A percentile compares a stretch with the other conserved stretches of the same genome.
phyloP scores from a whole-genome alignment of 2,888 invertebrate species.

The Mythimna ferrago region DNA sequence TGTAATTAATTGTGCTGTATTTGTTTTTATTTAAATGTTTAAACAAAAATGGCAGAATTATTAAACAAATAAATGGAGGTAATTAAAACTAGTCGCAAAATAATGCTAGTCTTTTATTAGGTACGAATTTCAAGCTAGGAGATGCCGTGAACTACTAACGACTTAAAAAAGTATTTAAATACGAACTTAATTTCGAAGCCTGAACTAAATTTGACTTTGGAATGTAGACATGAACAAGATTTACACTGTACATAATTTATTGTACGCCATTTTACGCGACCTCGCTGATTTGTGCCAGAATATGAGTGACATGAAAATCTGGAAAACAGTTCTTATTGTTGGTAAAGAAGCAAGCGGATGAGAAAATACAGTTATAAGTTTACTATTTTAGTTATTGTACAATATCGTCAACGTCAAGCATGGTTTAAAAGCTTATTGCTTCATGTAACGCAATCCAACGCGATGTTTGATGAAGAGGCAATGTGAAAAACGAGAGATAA shows the following conservation, averaged over 20 bases:
- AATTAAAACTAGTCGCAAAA: no score
- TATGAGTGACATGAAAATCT: conserved; percentile 32
- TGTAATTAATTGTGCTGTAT: not conserved
- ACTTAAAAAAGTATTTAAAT: conserved; percentile 6
- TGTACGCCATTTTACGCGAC: conserved; percentile 15
- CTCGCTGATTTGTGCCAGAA: conserved; percentile 25
- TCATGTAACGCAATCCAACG: no score
- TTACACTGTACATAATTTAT: conserved; percentile 30
- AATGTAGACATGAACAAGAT: conserved; percentile 28
- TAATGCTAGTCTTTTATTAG: not conserved
- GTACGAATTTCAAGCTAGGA: not conserved
- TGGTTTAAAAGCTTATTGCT: no score
- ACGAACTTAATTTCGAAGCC: conserved; percentile 10
- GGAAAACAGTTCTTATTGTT: conserved; percentile 17
- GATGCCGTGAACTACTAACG: conserved; percentile 5
- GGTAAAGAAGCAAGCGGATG: conserved; percentile 2
- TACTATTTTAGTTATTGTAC: no score
- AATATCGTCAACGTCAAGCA: no score
- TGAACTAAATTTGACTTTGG: conserved; percentile 19
- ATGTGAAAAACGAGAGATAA: no score
- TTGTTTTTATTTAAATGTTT: conserved; percentile 17
- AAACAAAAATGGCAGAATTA: not conserved
- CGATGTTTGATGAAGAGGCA: no score
- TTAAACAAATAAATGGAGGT: conserved; percentile 10
- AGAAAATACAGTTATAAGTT: conserved; percentile 1